Evolutionary conservation across 2,888 invertebrate species (phyloP).

Genomic region (Andrena chrysosceles): DNA sequence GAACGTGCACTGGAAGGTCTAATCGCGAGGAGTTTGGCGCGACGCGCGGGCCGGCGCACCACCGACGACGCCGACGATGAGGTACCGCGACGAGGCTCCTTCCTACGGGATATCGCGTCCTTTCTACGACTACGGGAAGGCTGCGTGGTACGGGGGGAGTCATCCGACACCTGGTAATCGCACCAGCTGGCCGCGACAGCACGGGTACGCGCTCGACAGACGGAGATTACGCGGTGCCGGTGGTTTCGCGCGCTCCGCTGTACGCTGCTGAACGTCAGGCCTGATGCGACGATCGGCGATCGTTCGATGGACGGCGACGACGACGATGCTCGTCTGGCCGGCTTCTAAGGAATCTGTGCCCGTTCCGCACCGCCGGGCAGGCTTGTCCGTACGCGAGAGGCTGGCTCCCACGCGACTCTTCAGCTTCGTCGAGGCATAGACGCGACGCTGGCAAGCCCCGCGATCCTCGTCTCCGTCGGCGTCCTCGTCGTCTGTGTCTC

Average conservation of each 20-base stretch:
- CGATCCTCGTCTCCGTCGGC: conserved; percentile 63
- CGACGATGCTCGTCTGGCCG: conserved; percentile 13
- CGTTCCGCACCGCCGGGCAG: conserved; percentile 11
- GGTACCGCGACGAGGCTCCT: conserved; percentile 58
- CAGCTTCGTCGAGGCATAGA: conserved; percentile 51
- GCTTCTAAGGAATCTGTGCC: conserved; percentile 17
- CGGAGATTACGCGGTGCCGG: conserved; percentile 17
- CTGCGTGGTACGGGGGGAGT: conserved; percentile 78
- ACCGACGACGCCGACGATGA: conserved; percentile 72
- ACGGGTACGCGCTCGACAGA: conserved; percentile 18
- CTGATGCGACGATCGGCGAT: conserved; percentile 4
- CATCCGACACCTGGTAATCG: conserved; percentile 82
- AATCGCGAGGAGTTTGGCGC: conserved; percentile 57
- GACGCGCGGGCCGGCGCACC: conserved; percentile 68
- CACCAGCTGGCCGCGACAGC: conserved; percentile 68
- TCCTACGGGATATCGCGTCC: conserved; percentile 70
- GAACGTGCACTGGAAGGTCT: conserved; percentile 67
- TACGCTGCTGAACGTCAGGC: conserved; percentile 7
- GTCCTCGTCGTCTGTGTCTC: conserved; percentile 73
- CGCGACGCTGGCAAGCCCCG: conserved; percentile 40
- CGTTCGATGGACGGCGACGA: conserved; percentile 34
- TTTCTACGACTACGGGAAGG: conserved; percentile 82
- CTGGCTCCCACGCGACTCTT: conserved; percentile 52
- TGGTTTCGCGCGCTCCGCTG: conserved; percentile 24
- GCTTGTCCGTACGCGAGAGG: conserved; percentile 38